Conservation (phyloP, 2,797 vertebrate genomes). For the Poecilia velifera region DNA sequence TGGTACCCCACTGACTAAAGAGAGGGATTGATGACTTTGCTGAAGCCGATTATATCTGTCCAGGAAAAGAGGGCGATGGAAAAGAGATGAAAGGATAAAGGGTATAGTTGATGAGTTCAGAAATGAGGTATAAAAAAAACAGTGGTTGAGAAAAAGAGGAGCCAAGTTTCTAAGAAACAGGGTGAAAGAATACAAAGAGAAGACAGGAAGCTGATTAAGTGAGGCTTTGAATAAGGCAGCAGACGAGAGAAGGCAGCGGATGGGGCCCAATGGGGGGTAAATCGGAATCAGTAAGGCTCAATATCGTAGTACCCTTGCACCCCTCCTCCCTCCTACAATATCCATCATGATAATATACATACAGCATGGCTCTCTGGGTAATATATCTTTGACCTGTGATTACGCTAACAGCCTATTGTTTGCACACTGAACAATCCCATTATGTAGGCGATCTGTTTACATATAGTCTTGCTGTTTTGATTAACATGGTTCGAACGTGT, state of each 20-base stretch:
- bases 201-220: conserved; percentile 64
- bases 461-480: conserved; percentile 77
- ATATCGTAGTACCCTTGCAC: conserved; percentile 60
- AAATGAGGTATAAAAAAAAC: conserved; percentile 4
- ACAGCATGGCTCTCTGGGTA: conserved; percentile 72
- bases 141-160: conserved; percentile 20
- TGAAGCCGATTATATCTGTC: conserved; percentile 73
- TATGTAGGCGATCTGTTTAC: conserved; percentile 80
- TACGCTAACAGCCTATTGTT: conserved; percentile 83
- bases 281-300: conserved; percentile 74
- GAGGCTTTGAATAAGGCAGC: conserved; percentile 40
- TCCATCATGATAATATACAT: conserved; percentile 82
- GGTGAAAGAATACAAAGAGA: conserved; percentile 29
- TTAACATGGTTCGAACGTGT: conserved; percentile 56
- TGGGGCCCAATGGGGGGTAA: conserved; percentile 72
- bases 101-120: conserved; percentile 13
- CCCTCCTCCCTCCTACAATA: conserved; percentile 65
- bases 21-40: conserved; percentile 74
- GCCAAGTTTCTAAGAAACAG: conserved; percentile 22
- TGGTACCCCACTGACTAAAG: conserved; percentile 66
- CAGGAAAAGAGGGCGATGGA: conserved; percentile 35
- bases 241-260: conserved; percentile 42
- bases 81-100: conserved; percentile 3
- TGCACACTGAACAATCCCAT: conserved; percentile 83
- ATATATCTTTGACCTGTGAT: conserved; percentile 82